Evolutionary conservation across 92 coral and sea anemone species (phyloP), one percentile per base, ranked within the genome.

Genomic region (Umimayanthus kanabou): DNA sequence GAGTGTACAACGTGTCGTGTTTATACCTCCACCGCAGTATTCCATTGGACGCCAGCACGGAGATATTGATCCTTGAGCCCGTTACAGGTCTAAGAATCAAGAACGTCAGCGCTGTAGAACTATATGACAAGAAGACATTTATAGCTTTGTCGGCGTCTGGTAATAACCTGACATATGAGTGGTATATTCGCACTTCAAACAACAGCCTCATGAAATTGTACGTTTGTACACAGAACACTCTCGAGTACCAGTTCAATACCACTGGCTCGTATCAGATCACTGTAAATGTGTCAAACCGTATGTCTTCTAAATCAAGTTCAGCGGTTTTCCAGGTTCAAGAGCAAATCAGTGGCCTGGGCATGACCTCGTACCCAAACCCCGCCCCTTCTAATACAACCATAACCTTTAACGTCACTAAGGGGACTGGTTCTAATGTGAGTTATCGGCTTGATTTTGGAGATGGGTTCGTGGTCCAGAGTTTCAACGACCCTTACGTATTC

Each of bases 361-460:
- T 97, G 73, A 91, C 61, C 84, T 92, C 98, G 58, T 90, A 79
- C 64, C 94, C 97, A 42, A 95, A 93, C 88, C 98, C 98, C 42
- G 98, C 96, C 67, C 93, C 90, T n/a, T 88, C 98, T 4, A 93
- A 94, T 74, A 58, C 92, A 45, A 89, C 91, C 11, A 91, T 95
- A 49, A 84, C 91, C 22, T 97, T 97, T 74, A 87, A 92, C 74
- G 76, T 97, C 66, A 85, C 93, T 30, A 94, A 89, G 81, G 93
- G 92, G 33, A 79, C 96, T 39, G 98, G 98, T 53, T 91, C 93
- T 55, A 87, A 91, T 73, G 94, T 92, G 58, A 90, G 77, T 23
- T 97, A 95, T 87, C 74, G 90, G 5, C 85, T 95, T n/a, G 90
- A 91, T 76, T 95, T 95, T 82, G 94, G 98, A 22, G 98, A 95